Evolutionary conservation across 2,113 vertebrate genomes (phyloP).

Genomic region (Corynorhinus townsendii): DNA sequence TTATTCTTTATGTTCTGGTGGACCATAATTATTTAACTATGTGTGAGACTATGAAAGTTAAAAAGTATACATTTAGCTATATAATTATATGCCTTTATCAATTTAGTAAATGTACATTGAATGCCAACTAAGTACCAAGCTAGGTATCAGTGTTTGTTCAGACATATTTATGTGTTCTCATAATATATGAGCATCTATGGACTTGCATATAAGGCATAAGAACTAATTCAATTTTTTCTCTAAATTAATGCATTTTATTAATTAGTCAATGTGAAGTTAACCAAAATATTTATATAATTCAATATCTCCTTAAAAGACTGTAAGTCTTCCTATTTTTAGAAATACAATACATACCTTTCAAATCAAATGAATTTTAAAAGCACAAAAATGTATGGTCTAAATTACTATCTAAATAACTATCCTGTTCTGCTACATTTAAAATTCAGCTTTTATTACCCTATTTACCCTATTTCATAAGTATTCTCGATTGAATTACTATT

Average conservation of each 20-base stretch:
- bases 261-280: constrained; percentile 4
- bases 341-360: background rate
- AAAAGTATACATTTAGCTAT: constrained; percentile 37
- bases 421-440: background rate
- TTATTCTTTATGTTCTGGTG: constrained; percentile 40
- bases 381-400: background rate
- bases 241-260: background rate
- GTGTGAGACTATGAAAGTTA: constrained; percentile 65
- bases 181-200: constrained; percentile 21
- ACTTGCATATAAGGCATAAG: background rate
- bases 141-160: background rate
- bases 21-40: constrained; percentile 75
- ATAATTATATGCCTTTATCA: background rate
- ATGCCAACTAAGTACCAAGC: background rate
- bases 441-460: background rate
- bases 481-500: background rate
- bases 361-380: background rate
- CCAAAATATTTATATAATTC: background rate
- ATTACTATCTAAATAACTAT: constrained; percentile 17
- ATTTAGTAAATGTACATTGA: background rate
- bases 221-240: constrained; percentile 20
- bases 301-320: background rate
- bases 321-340: constrained; percentile 16
- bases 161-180: background rate
- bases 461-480: background rate